Conservation (phyloP, 2,888 invertebrate species). For the Rotaria magnacalcarata region DNA sequence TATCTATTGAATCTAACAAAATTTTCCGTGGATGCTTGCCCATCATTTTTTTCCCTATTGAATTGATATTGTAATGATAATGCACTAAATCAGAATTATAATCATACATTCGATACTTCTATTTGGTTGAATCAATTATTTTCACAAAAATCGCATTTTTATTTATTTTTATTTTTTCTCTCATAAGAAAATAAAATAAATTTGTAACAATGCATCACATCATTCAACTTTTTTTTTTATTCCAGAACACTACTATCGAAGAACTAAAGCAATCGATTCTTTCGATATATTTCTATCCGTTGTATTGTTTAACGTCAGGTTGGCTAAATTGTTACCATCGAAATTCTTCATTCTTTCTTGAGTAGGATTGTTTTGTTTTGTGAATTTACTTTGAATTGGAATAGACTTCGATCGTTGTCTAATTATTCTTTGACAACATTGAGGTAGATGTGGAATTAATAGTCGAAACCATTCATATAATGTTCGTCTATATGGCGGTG, state of each 20-base stretch:
- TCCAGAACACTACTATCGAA: not conserved
- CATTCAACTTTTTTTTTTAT: not conserved
- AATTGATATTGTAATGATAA: not conserved
- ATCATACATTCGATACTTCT: not conserved
- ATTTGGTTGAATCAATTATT: not conserved
- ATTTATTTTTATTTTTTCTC: not conserved
- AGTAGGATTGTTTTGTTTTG: not conserved
- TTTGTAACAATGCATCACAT: not conserved
- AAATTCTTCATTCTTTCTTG: not conserved
- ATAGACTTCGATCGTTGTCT: not conserved
- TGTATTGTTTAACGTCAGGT: not conserved
- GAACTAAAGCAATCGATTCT: not conserved
- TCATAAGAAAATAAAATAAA: not conserved
- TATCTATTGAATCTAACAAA: not conserved
- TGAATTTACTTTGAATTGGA: not conserved
- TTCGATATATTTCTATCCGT: not conserved
- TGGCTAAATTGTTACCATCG: not conserved
- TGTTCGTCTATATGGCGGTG: constrained; percentile 16
- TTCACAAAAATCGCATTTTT: constrained; percentile 8
- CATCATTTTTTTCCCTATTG: not conserved
- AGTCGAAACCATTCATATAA: constrained; percentile 5
- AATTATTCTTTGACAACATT: constrained; percentile 27
- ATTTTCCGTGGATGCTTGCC: not conserved
- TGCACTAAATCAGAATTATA: not conserved
- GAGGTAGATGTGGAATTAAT: not conserved